A percentile compares a stretch with the other conserved stretches of the same genome.
phyloP scores from a whole-genome alignment of 2,888 invertebrate genomes.

The Linnaemya vulpina region DNA sequence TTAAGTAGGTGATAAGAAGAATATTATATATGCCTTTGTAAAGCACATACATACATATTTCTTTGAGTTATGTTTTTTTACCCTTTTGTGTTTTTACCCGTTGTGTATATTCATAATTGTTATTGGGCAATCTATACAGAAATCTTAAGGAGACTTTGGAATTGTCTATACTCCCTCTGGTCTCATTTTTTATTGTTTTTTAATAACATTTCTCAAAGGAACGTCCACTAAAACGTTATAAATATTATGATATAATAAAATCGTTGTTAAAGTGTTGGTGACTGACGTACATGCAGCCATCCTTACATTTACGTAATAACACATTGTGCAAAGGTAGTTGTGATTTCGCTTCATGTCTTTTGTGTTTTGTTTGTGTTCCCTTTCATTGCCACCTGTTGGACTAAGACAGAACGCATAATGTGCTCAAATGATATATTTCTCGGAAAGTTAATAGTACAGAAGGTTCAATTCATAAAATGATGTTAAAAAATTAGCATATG shows the following conservation, averaged over 20 bases:
- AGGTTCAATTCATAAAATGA: no score
- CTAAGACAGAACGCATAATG: not conserved
- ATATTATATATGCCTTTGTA: slow-evolving; percentile 23
- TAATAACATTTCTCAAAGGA: slow-evolving; percentile 37
- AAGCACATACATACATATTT: slow-evolving; percentile 36
- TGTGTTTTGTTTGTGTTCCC: not conserved
- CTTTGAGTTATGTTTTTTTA: slow-evolving; percentile 11
- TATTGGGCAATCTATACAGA: slow-evolving; percentile 42
- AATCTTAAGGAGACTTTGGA: slow-evolving; percentile 49
- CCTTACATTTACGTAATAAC: not conserved
- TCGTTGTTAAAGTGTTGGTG: slow-evolving; percentile 3
- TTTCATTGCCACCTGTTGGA: not conserved
- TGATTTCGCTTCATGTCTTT: not conserved
- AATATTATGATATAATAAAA: slow-evolving; percentile 32
- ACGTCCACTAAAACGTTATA: slow-evolving; percentile 25
- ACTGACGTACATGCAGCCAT: not conserved
- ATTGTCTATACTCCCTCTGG: not conserved
- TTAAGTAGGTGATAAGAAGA: slow-evolving; percentile 56
- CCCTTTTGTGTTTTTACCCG: not conserved
- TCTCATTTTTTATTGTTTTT: not conserved
- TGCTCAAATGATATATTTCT: no score
- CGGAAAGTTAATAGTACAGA: no score
- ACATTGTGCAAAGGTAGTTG: not conserved
- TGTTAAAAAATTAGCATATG: no score
- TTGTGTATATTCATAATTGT: slow-evolving; percentile 10